Evolutionary conservation across 2,113 vertebrate species (phyloP).

Genomic region (Cryptoleucopteryx plumbea): DNA sequence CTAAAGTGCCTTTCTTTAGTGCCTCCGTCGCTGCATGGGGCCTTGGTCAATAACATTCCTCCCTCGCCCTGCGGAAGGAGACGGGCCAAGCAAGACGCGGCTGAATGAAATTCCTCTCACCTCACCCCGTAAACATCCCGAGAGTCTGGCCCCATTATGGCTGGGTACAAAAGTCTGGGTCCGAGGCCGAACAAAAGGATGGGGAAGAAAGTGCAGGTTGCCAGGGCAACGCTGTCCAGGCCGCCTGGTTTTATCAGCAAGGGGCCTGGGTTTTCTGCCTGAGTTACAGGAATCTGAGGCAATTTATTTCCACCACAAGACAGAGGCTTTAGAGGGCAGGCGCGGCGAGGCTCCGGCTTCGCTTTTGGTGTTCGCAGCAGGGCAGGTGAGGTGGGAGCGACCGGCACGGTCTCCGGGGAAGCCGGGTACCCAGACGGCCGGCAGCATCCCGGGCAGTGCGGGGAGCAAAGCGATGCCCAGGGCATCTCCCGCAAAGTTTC

Average conservation of each 20-base stretch:
- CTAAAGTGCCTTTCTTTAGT: constrained; percentile 59
- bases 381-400: constrained; percentile 12
- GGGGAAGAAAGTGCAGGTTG: constrained; percentile 77
- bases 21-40: constrained; percentile 47
- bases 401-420: fast-evolving
- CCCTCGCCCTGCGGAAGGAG: constrained; percentile 55
- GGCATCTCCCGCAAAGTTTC: not conserved
- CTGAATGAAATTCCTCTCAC: constrained; percentile 66
- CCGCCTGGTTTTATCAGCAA: constrained; percentile 74
- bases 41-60: constrained; percentile 63
- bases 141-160: constrained; percentile 69
- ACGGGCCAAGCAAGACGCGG: constrained; percentile 36
- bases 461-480: not conserved
- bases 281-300: constrained; percentile 70
- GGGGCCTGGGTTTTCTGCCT: constrained; percentile 73
- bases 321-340: constrained; percentile 34
- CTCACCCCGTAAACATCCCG: constrained; percentile 63
- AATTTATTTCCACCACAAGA: constrained; percentile 67
- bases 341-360: not conserved
- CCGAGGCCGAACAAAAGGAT: constrained; percentile 75
- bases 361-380: not conserved
- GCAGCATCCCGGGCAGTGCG: fast-evolving
- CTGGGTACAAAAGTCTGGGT: constrained; percentile 77
- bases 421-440: not conserved
- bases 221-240: constrained; percentile 73